Evolutionary conservation across 2,797 vertebrate genomes (phyloP).

Genomic region (Aerospiza tachiro): DNA sequence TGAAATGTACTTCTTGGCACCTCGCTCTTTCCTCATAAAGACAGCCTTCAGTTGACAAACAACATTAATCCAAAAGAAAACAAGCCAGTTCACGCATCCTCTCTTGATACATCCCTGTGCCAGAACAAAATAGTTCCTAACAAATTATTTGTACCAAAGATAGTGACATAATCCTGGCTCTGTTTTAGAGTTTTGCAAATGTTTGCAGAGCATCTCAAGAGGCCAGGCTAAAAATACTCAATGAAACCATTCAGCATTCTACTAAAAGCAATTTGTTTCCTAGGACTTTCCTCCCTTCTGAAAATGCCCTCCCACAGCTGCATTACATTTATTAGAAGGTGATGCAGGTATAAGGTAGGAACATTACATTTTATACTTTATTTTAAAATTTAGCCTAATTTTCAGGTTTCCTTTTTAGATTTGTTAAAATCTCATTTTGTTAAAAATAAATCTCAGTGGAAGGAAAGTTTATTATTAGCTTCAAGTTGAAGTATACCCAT

Average conservation of each 20-base stretch:
- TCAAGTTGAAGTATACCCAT: background rate
- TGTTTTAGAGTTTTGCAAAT: constrained; percentile 38
- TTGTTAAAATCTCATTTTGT: background rate
- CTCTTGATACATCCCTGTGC: constrained; percentile 36
- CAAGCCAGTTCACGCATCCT: constrained; percentile 31
- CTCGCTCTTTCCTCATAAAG: constrained; percentile 10
- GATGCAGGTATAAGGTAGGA: constrained; percentile 5
- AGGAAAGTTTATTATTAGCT: background rate
- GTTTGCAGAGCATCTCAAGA: constrained; percentile 59
- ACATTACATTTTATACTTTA: background rate
- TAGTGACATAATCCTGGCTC: constrained; percentile 58
- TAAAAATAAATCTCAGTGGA: background rate
- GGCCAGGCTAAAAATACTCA: constrained; percentile 57
- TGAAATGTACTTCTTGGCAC: constrained; percentile 41
- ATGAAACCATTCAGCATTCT: constrained; percentile 58
- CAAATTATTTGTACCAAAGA: constrained; percentile 59
- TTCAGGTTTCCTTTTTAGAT: background rate
- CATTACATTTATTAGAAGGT: constrained; percentile 16
- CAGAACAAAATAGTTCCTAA: constrained; percentile 54
- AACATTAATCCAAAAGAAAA: constrained; percentile 50
- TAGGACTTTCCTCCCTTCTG: constrained; percentile 15
- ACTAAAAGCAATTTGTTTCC: constrained; percentile 53
- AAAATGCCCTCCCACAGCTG: constrained; percentile 9
- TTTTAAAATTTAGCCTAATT: background rate
- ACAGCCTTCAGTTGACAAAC: constrained; percentile 52